Percentiles rank a stretch among this genome's conserved stretches.
Evolutionary conservation across 2,888 invertebrate genomes (phyloP).

Genomic region (Callosobruchus maculatus): DNA sequence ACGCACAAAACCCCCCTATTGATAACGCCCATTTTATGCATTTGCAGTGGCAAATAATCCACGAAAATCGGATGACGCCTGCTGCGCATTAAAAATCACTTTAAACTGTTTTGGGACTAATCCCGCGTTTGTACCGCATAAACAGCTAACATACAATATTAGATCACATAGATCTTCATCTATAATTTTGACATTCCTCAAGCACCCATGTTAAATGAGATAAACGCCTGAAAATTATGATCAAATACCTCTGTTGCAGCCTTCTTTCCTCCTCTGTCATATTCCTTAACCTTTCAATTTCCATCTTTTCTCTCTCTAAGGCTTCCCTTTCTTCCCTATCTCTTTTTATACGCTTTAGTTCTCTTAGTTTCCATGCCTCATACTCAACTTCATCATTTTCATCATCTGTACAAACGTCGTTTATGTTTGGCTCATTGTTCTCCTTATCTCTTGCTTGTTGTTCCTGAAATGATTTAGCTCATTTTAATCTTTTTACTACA

Average conservation of each 20-base stretch:
- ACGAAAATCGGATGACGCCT: too few relatives aligned
- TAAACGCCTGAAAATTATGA: too few relatives aligned
- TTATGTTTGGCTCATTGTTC: conserved; percentile 71
- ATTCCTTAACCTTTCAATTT: conserved; percentile 85
- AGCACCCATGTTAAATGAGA: too few relatives aligned
- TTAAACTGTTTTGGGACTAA: too few relatives aligned
- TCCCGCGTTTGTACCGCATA: too few relatives aligned
- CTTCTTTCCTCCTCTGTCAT: conserved; percentile 97
- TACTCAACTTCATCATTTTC: conserved; percentile 96
- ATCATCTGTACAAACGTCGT: conserved; percentile 89
- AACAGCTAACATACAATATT: too few relatives aligned
- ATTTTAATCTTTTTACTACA: neutral
- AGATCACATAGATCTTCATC: too few relatives aligned
- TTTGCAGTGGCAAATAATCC: too few relatives aligned
- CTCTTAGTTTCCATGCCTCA: conserved; percentile 96
- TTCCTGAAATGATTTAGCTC: conserved; percentile 53
- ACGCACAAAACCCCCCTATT: too few relatives aligned
- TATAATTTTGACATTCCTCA: too few relatives aligned
- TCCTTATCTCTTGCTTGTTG: conserved; percentile 61
- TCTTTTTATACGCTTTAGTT: conserved; percentile 92
- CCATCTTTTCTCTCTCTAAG: conserved; percentile 79
- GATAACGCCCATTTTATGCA: too few relatives aligned
- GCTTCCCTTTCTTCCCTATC: conserved; percentile 93
- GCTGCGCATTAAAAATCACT: too few relatives aligned
- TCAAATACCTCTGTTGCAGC: conserved; percentile 60